These are phyloP conservation scores for Colletes collaris DNA, from an alignment of 2,888 invertebrate species.

Conservation along the genomic window DNA sequence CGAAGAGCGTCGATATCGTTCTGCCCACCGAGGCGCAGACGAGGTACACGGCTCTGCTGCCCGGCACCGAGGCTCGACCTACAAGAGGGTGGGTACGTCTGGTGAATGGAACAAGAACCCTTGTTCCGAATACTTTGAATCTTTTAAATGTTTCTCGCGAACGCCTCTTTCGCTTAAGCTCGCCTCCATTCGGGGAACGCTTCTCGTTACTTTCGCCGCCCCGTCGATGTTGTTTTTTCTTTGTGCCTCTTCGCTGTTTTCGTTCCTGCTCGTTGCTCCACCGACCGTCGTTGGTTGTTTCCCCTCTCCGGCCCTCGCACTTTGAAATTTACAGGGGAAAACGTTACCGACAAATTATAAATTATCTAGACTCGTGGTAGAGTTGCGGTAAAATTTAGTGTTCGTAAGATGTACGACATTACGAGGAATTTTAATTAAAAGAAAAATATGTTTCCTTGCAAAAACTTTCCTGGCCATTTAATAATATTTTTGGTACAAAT, in stretches of 20 bases:
- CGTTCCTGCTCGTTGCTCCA: background rate
- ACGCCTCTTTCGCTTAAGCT: background rate
- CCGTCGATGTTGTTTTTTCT: background rate
- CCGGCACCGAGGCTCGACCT: slow-evolving; percentile 74
- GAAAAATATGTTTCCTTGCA: no score
- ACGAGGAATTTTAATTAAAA: no score
- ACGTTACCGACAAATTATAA: no score
- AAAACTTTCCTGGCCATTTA: no score
- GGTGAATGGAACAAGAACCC: slow-evolving; percentile 52
- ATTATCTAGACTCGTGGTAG: no score
- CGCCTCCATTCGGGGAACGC: background rate
- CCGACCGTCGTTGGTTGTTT: background rate
- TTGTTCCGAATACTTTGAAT: slow-evolving; percentile 48
- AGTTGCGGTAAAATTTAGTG: no score
- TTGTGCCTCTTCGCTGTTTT: background rate
- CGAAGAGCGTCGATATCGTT: slow-evolving; percentile 94
- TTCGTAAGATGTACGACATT: no score
- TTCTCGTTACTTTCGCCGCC: background rate
- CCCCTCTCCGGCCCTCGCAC: no score
- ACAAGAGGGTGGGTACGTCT: slow-evolving; percentile 83
- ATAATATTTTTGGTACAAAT: no score
- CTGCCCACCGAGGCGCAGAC: slow-evolving; percentile 93
- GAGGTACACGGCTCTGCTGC: slow-evolving; percentile 90
- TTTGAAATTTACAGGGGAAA: no score
- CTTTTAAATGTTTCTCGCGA: slow-evolving; percentile 29